Evolutionary conservation across 2,888 invertebrate genomes (phyloP).

Genomic region (Augiades crinisus): DNA sequence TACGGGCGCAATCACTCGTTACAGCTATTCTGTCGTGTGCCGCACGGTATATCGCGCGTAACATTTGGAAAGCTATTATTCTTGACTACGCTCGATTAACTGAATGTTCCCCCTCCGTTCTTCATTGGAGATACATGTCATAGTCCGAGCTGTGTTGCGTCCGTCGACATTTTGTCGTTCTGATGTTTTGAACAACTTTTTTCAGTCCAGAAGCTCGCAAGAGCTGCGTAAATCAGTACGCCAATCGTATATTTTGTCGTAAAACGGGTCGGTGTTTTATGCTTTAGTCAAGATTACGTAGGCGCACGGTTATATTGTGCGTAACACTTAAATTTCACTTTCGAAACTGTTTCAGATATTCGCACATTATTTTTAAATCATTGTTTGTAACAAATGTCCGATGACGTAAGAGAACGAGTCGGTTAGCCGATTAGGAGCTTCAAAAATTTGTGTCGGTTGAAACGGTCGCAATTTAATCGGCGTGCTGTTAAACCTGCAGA

Average conservation of each 20-base stretch:
- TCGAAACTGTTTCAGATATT: constrained; percentile 31
- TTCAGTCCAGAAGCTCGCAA: neutral
- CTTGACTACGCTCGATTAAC: neutral
- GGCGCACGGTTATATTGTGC: constrained; percentile 4
- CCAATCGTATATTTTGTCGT: neutral
- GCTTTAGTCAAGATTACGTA: neutral
- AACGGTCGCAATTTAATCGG: constrained; percentile 32
- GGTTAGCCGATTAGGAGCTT: constrained; percentile 12
- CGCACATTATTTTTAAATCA: constrained; percentile 30
- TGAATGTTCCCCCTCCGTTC: neutral
- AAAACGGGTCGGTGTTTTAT: constrained; percentile 1
- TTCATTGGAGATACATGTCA: neutral
- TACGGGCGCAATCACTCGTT: neutral
- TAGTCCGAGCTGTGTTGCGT: neutral
- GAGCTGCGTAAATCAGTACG: neutral
- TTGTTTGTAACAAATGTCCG: constrained; percentile 18
- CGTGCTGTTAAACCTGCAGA: neutral
- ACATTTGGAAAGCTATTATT: constrained; percentile 1
- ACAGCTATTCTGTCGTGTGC: neutral
- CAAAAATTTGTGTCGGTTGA: constrained; percentile 33
- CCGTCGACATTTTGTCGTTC: neutral
- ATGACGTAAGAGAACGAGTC: constrained; percentile 1
- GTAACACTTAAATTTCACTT: constrained; percentile 34
- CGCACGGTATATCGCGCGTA: neutral
- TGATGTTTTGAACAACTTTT: neutral